phyloP scores from a whole-genome alignment of 2,797 vertebrate genomes.

The Spinus pinus region DNA sequence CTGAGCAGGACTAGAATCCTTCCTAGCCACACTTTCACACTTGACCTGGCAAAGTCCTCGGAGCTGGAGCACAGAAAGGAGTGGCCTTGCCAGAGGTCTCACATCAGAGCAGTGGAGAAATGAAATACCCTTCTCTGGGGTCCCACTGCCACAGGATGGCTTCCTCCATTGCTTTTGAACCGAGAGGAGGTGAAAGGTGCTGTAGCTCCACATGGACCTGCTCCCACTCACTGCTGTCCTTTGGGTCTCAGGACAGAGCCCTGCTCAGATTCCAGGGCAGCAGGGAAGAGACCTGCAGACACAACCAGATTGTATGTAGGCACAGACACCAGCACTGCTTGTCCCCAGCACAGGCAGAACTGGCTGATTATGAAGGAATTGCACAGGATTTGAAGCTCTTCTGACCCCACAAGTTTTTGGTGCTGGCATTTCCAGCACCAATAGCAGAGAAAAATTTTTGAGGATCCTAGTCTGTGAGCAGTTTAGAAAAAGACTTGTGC shows the following conservation, averaged over 20 bases:
- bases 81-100: neutral
- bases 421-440: neutral
- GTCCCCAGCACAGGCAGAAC: neutral
- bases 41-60: neutral
- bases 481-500: neutral
- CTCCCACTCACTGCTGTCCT: neutral
- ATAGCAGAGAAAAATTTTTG: neutral
- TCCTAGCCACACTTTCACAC: fast-evolving
- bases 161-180: neutral
- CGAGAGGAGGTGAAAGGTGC: neutral
- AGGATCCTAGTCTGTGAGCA: neutral
- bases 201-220: neutral
- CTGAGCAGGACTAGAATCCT: neutral
- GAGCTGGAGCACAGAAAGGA: neutral
- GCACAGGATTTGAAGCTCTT: neutral
- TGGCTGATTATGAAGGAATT: neutral
- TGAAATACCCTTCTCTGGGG: neutral
- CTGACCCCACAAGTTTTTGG: neutral
- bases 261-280: neutral
- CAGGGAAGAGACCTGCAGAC: neutral
- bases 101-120: neutral
- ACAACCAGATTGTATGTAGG: neutral
- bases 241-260: neutral
- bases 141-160: fast-evolving
- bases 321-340: neutral